Base-by-base conservation (phyloP, 2,888 invertebrate species). In the Cartodere bifasciata region DNA sequence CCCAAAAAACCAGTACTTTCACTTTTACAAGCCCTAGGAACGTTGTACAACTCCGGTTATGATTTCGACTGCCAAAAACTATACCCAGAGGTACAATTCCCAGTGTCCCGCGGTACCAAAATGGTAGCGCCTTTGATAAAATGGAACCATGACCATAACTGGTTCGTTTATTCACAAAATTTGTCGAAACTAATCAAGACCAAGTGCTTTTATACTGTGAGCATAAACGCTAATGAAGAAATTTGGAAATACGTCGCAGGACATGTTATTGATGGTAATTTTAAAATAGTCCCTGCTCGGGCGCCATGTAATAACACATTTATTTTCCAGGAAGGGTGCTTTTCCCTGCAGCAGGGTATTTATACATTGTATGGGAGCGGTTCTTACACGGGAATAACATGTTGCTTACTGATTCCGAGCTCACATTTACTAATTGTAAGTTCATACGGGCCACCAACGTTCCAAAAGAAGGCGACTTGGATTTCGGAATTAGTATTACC, bases 261-360 rank as follows among this genome's bases (percentile, higher is more conserved):
- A 17, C 20, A 17, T 17, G 20, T 17, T n/a, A n/a, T 17, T 7
- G 20, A 17, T 17, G 20, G 20, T 17, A 17, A 17, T 6, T 17
- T 7, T 7, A 17, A 17, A 17, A 7, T n/a, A n/a, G n/a, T n/a
- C n/a, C 20, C 20, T 17, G 6, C 6, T 17, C 20, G 6, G 6
- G 6, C n/a, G 20, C 6, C n/a, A n/a, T 17, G n/a, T 7, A n/a
- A 6, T 17, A 17, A 6, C 20, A 17, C 6, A 17, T 17, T 17
- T 17, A 6, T 17, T n/a, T 17, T 17, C 20, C 20, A 17, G 20
- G 20, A 7, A 17, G 20, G 20, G n/a, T 7, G 6, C 20, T 17
- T 17, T 17, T 17, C 20, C 20, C 20, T 7, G 20, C 20, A 7
- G n/a, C 20, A 7, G 20, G 20, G n/a, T 17, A 17, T n/a, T n/a